These are phyloP conservation scores for Hemithea aestivaria DNA, from an alignment of 2,888 invertebrate genomes.

Conservation along the genomic window DNA sequence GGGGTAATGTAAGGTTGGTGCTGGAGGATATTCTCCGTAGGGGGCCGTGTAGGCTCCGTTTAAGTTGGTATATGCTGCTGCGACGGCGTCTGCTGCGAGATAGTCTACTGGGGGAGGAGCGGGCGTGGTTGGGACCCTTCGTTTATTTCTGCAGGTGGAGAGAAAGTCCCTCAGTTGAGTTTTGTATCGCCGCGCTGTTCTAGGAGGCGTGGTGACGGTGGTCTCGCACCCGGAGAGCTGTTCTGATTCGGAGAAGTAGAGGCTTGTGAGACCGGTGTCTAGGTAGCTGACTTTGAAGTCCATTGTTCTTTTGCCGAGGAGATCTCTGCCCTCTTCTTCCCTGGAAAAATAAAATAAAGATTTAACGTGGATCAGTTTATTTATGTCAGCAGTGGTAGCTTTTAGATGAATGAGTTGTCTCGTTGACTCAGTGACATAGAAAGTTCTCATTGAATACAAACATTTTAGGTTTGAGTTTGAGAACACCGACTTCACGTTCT, in stretches of 20 bases:
- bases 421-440: too few relatives aligned
- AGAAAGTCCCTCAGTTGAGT: slow-evolving; percentile 95
- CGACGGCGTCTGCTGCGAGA: slow-evolving; percentile 83
- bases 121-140: slow-evolving; percentile 80
- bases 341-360: slow-evolving; percentile 69
- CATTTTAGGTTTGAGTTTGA: too few relatives aligned
- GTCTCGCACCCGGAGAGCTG: slow-evolving; percentile 83
- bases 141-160: slow-evolving; percentile 93
- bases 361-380: too few relatives aligned
- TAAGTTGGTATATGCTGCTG: slow-evolving; percentile 88
- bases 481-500: too few relatives aligned
- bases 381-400: too few relatives aligned
- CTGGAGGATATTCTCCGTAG: slow-evolving; percentile 85
- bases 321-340: slow-evolving; percentile 98
- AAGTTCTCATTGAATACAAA: too few relatives aligned
- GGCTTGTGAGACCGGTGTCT: slow-evolving; percentile 94
- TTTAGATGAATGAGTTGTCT: too few relatives aligned
- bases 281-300: slow-evolving; percentile 99
- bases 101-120: slow-evolving; percentile 85
- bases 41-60: slow-evolving; percentile 90
- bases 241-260: slow-evolving; percentile 93
- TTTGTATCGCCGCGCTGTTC: slow-evolving; percentile 94
- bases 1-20: slow-evolving; percentile 85
- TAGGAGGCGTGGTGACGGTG: slow-evolving; percentile 83
- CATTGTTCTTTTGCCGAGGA: slow-evolving; percentile 98